Conservation (phyloP, 2,113 vertebrate genomes). For the Callithrix jacchus region DNA sequence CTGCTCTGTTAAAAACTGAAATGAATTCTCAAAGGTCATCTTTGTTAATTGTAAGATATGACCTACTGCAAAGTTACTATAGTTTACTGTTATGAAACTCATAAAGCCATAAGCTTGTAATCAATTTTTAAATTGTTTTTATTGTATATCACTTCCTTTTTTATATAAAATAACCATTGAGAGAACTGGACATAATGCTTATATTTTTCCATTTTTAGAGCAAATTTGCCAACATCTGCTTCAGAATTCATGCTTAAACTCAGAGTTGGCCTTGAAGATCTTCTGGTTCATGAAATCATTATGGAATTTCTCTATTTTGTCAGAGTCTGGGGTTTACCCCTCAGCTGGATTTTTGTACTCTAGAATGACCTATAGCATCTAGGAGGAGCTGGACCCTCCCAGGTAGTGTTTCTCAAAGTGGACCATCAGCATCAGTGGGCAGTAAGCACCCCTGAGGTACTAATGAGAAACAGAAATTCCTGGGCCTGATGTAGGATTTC, state of each 20-base stretch:
- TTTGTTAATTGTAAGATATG: slow-evolving; percentile 68
- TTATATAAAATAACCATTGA: slow-evolving; percentile 30
- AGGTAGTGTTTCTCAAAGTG: neutral
- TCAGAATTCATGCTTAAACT: slow-evolving; percentile 31
- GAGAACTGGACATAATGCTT: neutral
- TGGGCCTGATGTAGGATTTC: neutral
- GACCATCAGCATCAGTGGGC: too few relatives aligned
- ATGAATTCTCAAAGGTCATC: slow-evolving; percentile 68
- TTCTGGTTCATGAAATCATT: slow-evolving; percentile 43
- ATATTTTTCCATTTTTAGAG: slow-evolving; percentile 19
- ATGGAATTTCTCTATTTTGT: neutral
- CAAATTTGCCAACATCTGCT: slow-evolving; percentile 1
- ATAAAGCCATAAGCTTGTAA: slow-evolving; percentile 61
- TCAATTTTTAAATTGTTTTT: slow-evolving; percentile 69
- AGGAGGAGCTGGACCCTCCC: neutral
- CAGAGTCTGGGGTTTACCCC: neutral
- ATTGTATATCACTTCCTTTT: neutral
- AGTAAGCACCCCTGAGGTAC: neutral
- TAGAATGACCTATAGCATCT: neutral
- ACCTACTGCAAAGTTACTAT: slow-evolving; percentile 62
- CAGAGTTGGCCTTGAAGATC: neutral
- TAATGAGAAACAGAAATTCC: neutral
- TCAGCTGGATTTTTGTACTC: neutral
- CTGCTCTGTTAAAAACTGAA: slow-evolving; percentile 61
- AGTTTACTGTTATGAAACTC: slow-evolving; percentile 58